Base-by-base conservation (phyloP, 2,797 vertebrate species). In the Amblyopsis hoosieri region DNA sequence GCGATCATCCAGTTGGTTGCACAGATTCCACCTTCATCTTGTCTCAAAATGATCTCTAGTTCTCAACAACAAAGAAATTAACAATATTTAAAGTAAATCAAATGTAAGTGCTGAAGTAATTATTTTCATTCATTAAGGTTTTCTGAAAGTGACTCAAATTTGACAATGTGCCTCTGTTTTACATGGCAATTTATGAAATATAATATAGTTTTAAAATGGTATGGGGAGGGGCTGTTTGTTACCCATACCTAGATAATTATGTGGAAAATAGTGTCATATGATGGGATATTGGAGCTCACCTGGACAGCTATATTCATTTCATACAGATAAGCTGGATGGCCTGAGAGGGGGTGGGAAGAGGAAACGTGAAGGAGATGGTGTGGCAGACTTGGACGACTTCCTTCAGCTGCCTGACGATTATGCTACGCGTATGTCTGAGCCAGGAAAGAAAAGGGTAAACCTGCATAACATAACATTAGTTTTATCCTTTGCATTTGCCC, bases 321-420 rank as follows among this genome's bases (percentile, higher is more conserved):
- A 67, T 88, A 85, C 93, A 99, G 98, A 99, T 93, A 98, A 96
- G 89, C 86, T 99, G 91, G 98, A 99, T 47, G 97, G 98, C 78
- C 91, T 99, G 85, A 91, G 91, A 71, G 94, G 93, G 77, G 90
- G 96, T 11, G 90, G 95, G 79, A 99, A 99, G 89, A 94, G 97
- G 85, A 99, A 97, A 69, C 96, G 98, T 58, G 95, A 95, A 76
- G 91, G 93, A 79, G 94, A 94, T 61, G 87, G 94, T 55, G 81
- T 94, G 86, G 91, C 94, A 64, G 96, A 90, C 84, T 90, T 99
- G 87, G 98, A 98, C 80, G 95, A 99, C 92, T 99, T 94, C 81
- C 95, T 99, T 53, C 97, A 98, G 87, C 95, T 99, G 80, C 97
- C 98, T 4, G 98, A 99, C 68, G 97, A 99, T 83, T 99, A 99